Evolutionary conservation across 2,113 vertebrate species (phyloP), one percentile per base, ranked within the genome.

Genomic region (Spea multiplicata): DNA sequence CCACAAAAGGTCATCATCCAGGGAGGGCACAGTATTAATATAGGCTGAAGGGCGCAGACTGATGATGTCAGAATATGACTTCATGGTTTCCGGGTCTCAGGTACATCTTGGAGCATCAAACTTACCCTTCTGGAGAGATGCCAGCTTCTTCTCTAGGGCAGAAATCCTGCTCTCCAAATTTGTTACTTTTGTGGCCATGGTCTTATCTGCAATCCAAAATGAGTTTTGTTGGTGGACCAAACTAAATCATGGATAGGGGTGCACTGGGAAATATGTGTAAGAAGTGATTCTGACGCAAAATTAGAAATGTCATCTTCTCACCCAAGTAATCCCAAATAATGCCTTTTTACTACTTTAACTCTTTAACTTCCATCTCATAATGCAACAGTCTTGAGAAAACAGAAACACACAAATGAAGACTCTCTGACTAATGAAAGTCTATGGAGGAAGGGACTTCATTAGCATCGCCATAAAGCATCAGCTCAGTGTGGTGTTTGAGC

Each of bases 111-210:
- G 2, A 30, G 30, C 30, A 30, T 52, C 50, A 52, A 52, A 75
- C 5, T 66, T 46, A 75, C 62, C 73, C 66, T 75, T 75, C 65
- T 46, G 65, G 2, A 75, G 62, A 44, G 49, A 45, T 0, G 48
- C 2, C 7, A 75, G 7, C 12, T 8, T 75, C 49, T 52, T 75
- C 44, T 75, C 73, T 75, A 75, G 30, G 45, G 49, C 64, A 46
- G 73, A 48, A 50, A 75, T 46, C 53, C 66, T 75, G 48, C 45
- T 75, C 49, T 75, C 73, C 65, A 75, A 45, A 44, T 50, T 66
- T 53, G 50, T 12, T 5, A 66, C n/a, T n/a, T 53, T 75, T 55
- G 49, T 75, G 8, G 64, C 17, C 6, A 75, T 48, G 44, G 48
- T 14, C n/a, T 47, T 7, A 66, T 75, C 73, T 75, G 17, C 52